These are phyloP conservation scores for Dromaius novaehollandiae DNA, from an alignment of 2,113 vertebrate genomes.

Conservation along the genomic window DNA sequence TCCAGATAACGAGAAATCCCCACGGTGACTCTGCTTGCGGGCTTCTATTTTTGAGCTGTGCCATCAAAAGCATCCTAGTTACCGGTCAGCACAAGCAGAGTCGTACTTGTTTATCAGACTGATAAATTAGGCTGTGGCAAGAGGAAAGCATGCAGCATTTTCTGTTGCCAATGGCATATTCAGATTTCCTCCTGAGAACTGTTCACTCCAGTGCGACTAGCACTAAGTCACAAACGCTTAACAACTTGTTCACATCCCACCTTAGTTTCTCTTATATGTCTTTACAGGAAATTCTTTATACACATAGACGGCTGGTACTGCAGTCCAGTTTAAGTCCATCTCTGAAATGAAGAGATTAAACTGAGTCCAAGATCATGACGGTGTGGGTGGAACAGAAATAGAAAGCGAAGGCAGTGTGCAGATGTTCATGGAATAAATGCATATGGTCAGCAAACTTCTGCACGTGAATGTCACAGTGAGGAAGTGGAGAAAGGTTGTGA, in stretches of 20 bases:
- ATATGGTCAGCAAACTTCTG: background rate
- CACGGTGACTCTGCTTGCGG: background rate
- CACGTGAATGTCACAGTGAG: background rate
- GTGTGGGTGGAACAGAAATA: background rate
- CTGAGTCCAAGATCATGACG: background rate
- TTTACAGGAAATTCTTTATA: background rate
- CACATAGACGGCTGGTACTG: background rate
- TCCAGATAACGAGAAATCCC: background rate
- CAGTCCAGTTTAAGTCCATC: too few species aligned
- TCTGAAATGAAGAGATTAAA: background rate
- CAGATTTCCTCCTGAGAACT: background rate
- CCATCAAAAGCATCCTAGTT: background rate
- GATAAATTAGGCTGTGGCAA: background rate
- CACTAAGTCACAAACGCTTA: background rate
- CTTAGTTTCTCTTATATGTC: background rate
- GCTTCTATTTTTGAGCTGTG: background rate
- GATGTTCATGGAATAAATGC: background rate
- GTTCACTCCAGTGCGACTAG: background rate
- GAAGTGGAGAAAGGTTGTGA: background rate
- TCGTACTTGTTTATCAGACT: background rate
- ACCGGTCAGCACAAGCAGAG: background rate
- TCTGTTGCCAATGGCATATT: background rate
- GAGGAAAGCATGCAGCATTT: background rate
- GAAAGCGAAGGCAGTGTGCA: background rate
- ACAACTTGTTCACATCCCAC: rapidly evolving